A percentile compares a stretch with the other conserved stretches of the same genome.
Evolutionary conservation across 2,797 vertebrate species (phyloP).

Genomic region (Enteromius unitaeniatus): DNA sequence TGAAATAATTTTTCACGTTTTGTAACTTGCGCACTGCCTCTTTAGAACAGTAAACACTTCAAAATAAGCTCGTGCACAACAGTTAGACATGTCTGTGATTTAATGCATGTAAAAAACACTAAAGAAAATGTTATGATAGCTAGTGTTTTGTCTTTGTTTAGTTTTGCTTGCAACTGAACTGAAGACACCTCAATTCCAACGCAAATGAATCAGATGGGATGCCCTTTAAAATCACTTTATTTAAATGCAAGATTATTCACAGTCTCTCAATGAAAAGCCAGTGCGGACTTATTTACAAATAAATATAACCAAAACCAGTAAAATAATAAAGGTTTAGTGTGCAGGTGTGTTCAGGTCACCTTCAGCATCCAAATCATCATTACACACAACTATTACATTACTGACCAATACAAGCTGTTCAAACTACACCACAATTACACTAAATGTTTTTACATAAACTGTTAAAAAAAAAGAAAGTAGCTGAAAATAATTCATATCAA

Average conservation of each 20-base stretch:
- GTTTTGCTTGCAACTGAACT: neutral
- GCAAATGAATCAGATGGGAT: slow-evolving; percentile 3
- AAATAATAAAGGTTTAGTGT: slow-evolving; percentile 59
- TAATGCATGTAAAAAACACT: neutral
- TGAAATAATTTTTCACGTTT: neutral
- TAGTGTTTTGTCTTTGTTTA: neutral
- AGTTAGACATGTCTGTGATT: neutral
- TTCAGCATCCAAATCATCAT: slow-evolving; percentile 21
- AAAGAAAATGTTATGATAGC: neutral
- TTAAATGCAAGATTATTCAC: slow-evolving; percentile 73
- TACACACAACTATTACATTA: slow-evolving; percentile 12
- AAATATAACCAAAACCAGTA: slow-evolving; percentile 71
- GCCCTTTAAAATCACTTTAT: slow-evolving; percentile 80
- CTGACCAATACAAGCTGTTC: slow-evolving; percentile 13
- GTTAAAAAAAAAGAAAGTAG: neutral
- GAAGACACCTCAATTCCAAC: neutral
- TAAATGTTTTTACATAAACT: slow-evolving; percentile 5
- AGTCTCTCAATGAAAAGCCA: slow-evolving; percentile 72
- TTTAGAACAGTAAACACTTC: neutral
- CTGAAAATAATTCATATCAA: slow-evolving; percentile 16
- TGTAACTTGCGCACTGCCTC: neutral
- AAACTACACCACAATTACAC: slow-evolving; percentile 24
- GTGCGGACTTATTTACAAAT: slow-evolving; percentile 80
- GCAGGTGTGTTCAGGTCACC: slow-evolving; percentile 55
- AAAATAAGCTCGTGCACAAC: neutral